Evolutionary conservation across 2,888 invertebrate genomes (phyloP), one percentile per base, ranked within the genome.

Genomic region (Neoaliturus tenellus): DNA sequence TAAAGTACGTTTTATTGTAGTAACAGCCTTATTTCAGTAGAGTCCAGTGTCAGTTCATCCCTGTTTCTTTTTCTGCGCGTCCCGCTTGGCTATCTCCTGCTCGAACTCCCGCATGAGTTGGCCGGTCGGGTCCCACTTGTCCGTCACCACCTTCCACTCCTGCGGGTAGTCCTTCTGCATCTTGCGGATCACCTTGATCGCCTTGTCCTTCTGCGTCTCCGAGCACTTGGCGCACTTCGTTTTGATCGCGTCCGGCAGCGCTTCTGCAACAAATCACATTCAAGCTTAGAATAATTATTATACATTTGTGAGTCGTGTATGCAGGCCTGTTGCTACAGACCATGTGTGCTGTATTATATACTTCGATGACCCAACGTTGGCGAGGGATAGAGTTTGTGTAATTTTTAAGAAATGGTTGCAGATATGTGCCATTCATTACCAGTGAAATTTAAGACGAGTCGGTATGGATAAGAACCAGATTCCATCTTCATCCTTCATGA

Each of bases 171-270:
- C 87, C 44, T 78, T 86, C 25, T 88, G 84, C 17, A 88, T 58
- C 58, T 83, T 82, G 8, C 82, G 62, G 2, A 88, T 41, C 4
- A 87, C 86, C 71, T 85, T 87, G 4, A 87, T 67, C 6, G 87
- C 87, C 17, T 80, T 83, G 25, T 87, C 85, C 71, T 83, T 86
- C 83, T 87, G 87, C 2, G 55, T 31, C 12, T 75, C 69, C 8
- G 69, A 86, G 83, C 88, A 88, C 85, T 87, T 88, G 3, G 85
- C 20, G 82, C 88, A 88, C 67, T 86, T 85, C 1, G 86, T 88
- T 78, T 86, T 85, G 80, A 88, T 81, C 0, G 88, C 88, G 23
- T 88, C 88, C 0, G 88, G 88, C 41, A 88, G 83, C 55, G 86
- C 73, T 48, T 73, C 88, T 88, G 86, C 48, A 86, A 87, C 48